Conservation (phyloP, 2,113 vertebrate species). For the Salminus brasiliensis region DNA sequence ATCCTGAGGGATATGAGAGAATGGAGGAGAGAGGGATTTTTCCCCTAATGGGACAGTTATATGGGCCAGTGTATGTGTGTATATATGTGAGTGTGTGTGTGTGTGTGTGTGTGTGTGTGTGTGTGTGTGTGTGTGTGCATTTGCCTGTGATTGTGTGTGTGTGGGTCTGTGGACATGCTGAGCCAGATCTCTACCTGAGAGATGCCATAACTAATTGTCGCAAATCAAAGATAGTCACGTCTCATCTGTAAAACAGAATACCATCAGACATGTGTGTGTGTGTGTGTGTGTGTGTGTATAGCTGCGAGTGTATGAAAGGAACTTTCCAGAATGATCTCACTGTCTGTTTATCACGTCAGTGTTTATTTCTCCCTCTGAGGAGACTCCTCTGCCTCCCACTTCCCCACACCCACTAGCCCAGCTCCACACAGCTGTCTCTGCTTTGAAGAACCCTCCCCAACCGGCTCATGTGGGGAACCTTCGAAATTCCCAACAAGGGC, state of each 20-base stretch:
- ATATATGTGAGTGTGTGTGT: too few relatives aligned
- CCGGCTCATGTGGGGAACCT: not conserved
- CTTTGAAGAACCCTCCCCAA: not conserved
- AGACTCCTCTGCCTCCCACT: slow-evolving; percentile 23
- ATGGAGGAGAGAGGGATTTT: slow-evolving; percentile 15
- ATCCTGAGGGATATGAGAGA: slow-evolving; percentile 14
- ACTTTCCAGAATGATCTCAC: slow-evolving; percentile 28
- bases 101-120: slow-evolving; percentile 15
- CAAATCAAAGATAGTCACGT: not conserved
- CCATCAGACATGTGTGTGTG: slow-evolving; percentile 18
- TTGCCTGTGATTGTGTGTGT: too few relatives aligned
- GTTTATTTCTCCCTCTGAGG: slow-evolving; percentile 31
- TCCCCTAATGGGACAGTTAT: not conserved
- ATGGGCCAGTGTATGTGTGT: not conserved
- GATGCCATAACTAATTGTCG: not conserved
- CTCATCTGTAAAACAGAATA: not conserved
- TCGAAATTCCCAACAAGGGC: slow-evolving; percentile 6
- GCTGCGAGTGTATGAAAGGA: slow-evolving; percentile 20
- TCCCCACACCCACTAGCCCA: slow-evolving; percentile 27
- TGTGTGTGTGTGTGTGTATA: slow-evolving; percentile 14
- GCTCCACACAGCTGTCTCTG: not conserved
- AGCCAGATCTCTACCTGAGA: slow-evolving; percentile 1
- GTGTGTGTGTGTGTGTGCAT: not conserved
- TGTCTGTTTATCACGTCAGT: slow-evolving; percentile 15
- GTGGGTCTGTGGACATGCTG: slow-evolving; percentile 14